These are phyloP conservation scores for Bombus vancouverensis DNA, from an alignment of 1,140 invertebrate genomes.

Conservation along the genomic window DNA sequence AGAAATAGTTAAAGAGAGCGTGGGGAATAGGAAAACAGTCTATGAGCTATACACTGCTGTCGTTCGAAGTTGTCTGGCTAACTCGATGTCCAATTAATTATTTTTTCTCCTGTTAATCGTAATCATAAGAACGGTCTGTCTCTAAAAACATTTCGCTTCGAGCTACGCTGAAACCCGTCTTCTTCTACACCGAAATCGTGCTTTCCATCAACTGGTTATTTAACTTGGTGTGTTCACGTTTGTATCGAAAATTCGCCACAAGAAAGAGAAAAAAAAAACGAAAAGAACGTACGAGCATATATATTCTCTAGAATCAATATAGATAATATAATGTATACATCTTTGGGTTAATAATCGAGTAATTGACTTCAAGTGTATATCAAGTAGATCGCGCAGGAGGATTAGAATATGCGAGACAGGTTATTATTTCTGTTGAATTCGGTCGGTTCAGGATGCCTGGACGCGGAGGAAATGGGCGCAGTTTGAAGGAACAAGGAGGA, in stretches of 20 bases:
- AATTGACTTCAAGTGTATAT: conserved; percentile 80
- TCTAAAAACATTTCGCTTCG: neutral
- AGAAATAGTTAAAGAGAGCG: neutral
- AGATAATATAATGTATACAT: conserved; percentile 57
- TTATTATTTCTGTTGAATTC: neutral
- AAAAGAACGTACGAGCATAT: conserved; percentile 33
- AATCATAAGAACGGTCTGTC: neutral
- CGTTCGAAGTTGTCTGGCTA: conserved; percentile 10
- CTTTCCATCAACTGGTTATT: neutral
- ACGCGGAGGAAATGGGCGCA: neutral
- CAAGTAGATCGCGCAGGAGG: conserved; percentile 69
- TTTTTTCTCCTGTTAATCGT: conserved; percentile 3
- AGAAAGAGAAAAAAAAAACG: conserved; percentile 16
- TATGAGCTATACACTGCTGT: conserved; percentile 8
- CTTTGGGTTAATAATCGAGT: conserved; percentile 74
- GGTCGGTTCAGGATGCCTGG: neutral
- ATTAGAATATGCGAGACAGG: conserved; percentile 41
- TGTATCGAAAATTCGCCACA: conserved; percentile 59
- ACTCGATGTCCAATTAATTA: neutral
- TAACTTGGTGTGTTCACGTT: neutral
- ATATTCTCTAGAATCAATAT: conserved; percentile 72
- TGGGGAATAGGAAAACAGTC: conserved; percentile 21
- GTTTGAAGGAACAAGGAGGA: neutral
- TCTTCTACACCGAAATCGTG: neutral
- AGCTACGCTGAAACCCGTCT: neutral